Conservation (phyloP, 2,888 invertebrate species). For the Platynereis dumerilii region DNA sequence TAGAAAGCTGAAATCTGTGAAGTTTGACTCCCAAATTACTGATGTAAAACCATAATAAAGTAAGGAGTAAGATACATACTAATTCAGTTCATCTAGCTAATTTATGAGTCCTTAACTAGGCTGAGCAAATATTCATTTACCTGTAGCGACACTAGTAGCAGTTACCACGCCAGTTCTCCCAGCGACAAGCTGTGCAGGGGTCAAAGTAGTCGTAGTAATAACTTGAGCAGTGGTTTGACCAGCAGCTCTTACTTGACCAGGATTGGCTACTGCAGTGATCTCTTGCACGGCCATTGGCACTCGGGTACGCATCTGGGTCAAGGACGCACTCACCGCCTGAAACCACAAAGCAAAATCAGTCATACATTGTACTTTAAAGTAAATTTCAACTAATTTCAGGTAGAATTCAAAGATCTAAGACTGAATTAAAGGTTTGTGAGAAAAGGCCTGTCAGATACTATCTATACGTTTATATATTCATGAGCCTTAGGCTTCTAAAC, state of each 20-base stretch:
- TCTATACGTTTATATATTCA: constrained; percentile 24
- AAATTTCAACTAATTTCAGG: too few species aligned
- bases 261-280: constrained; percentile 42
- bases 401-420: too few species aligned
- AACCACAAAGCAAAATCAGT: too few species aligned
- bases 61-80: too few species aligned
- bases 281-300: constrained; percentile 46
- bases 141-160: constrained; percentile 20
- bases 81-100: too few species aligned
- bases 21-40: too few species aligned
- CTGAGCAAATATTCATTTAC: constrained; percentile 4
- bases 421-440: too few species aligned
- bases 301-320: constrained; percentile 33
- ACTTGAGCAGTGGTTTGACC: constrained; percentile 41
- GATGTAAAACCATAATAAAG: too few species aligned
- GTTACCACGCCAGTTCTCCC: constrained; percentile 37
- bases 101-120: too few species aligned
- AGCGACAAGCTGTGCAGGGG: constrained; percentile 47
- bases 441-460: constrained; percentile 33
- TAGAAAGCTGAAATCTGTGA: constrained; percentile 10
- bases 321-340: constrained; percentile 44
- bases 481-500: constrained; percentile 4
- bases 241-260: constrained; percentile 38
- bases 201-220: constrained; percentile 42
- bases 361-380: too few species aligned